Base-by-base conservation (phyloP, 2,113 vertebrate species). In the Ariopsis seemanni region DNA sequence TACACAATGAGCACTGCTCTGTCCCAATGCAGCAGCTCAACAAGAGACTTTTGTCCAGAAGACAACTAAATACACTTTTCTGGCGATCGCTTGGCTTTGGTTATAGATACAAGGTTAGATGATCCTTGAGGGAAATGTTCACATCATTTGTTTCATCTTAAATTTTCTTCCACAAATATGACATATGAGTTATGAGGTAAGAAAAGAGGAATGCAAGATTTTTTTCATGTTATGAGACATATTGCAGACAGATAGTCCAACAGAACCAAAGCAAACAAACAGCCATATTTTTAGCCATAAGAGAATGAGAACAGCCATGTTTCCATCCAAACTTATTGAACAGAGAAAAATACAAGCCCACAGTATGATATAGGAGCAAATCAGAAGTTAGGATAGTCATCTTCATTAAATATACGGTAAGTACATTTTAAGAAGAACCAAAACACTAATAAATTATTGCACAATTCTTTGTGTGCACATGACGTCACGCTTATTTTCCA, bases 221-320 rank as follows among this genome's bases (percentile, higher is more conserved):
- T 50, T 81, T 67, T 79, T 65, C 65, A 82, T 65, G 87, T 86
- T 71, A 67, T 82, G 50, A 88, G 75, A 88, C 74, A 74, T 65
- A 86, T 58, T 74, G 53, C 86, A 88, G 89, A 79, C 86, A 88
- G 89, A 79, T 60, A 22, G 82, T 77, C 63, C 30, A 67, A 48
- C 79, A 87, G 78, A 58, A 71, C 69, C 27, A 88, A 71, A 88
- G 63, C 42, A 78, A 62, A 42, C 53, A 50, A 74, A 25, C 67
- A 62, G 69, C 6, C 74, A 72, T 48, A 62, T 30, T 58, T 63
- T 82, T 77, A 30, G 30, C 58, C 63, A 53, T 85, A 34, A 50
- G 53, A 84, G 48, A 3, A 34, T 74, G 82, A 85, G 85, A 87
- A 85, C 65, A 52, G 69, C 10, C 53, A 67, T 30, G 67, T 55